Base-by-base conservation (phyloP, 2,113 vertebrate species). In the Myocastor coypus region DNA sequence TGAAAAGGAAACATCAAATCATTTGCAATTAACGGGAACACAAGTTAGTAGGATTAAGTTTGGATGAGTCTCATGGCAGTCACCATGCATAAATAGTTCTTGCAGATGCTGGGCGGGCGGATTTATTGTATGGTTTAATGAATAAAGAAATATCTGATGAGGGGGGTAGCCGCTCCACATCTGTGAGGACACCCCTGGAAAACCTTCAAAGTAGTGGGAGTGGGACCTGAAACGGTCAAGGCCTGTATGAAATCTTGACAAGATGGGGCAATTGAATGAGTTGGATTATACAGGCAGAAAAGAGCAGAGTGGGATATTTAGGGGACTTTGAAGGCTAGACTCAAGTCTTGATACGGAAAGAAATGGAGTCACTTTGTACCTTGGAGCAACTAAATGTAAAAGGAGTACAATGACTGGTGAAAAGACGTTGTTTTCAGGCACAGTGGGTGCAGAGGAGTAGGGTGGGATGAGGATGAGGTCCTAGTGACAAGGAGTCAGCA, bases 1-100 rank as follows among this genome's bases (percentile, higher is more conserved):
- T 75, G 82, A 68, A 88, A 91, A 94, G 50, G 68, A 84, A 81
- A 73, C 40, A 57, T 86, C 17, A 73, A 84, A 24, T 88, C 90
- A 24, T 59, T 11, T 16, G 7, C 63, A 66, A 28, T 4, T 71
- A 80, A 57, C 73, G 93, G 92, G 61, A 83, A 59, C 16, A n/a
- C 28, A 46, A 28, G 59, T 16, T 37, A n/a, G 82, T 59, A 37
- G 64, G 69, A 84, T 64, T 75, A 46, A 28, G 42, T 63, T 17
- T 69, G 69, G 34, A 34, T 80, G 78, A 34, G 16, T 64, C 37
- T 87, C 30, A n/a, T 75, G 55, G 55, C 81, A 59, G 59, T 50
- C 5, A 5, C 32, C 69, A 52, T 77, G 87, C 73, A 55, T 10
- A 52, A 81, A 66, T 84, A 42, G 52, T 85, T 90, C 78, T 82